A percentile compares a stretch with the other conserved stretches of the same genome.
phyloP scores from a whole-genome alignment of 2,888 invertebrate species.

The Plebejus argus region DNA sequence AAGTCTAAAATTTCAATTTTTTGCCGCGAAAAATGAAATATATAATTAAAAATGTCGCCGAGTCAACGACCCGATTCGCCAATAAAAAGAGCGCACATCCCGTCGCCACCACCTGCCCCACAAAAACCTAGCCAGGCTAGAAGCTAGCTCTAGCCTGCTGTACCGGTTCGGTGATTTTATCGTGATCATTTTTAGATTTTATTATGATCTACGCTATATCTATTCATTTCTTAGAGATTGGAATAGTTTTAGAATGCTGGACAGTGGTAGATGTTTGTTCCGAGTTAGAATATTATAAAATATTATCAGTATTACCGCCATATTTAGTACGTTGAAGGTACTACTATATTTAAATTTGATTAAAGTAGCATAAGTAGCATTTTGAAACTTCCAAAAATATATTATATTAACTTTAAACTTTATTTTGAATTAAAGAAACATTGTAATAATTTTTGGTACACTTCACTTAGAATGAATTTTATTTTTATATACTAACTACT shows the following conservation, averaged over 20 bases:
- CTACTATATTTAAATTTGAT: too few species aligned
- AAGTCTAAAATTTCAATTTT: constrained; percentile 34
- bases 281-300: background rate
- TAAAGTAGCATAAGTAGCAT: too few species aligned
- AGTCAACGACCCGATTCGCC: constrained; percentile 65
- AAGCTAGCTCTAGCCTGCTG: constrained; percentile 40
- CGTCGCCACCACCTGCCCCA: constrained; percentile 65
- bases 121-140: constrained; percentile 62
- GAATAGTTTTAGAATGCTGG: background rate
- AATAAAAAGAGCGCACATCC: constrained; percentile 64
- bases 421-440: too few species aligned
- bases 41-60: constrained; percentile 40
- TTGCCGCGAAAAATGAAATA: background rate
- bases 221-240: constrained; percentile 14
- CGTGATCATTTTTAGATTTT: constrained; percentile 57
- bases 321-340: too few species aligned
- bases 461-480: too few species aligned
- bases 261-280: background rate
- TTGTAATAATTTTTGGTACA: too few species aligned
- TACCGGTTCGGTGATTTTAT: constrained; percentile 56
- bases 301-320: too few species aligned
- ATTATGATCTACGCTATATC: constrained; percentile 36
- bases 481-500: too few species aligned
- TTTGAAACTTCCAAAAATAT: too few species aligned
- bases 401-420: too few species aligned